Percentiles rank a stretch among this genome's conserved stretches.
phyloP scores from a whole-genome alignment of 2,888 invertebrate genomes.

The Theodoxus fluviatilis region DNA sequence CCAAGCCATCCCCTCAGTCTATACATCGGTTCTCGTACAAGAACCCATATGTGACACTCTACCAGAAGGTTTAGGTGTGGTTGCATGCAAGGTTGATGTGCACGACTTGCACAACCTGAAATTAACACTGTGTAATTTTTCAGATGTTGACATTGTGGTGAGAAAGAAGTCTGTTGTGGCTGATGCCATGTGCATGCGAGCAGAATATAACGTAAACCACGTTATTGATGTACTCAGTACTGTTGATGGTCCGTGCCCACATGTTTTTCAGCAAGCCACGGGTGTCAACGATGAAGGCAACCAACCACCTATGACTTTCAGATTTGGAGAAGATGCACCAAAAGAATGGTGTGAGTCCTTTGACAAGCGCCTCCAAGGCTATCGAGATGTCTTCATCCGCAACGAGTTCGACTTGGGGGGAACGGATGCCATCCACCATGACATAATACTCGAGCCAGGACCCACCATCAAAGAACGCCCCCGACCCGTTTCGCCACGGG shows the following conservation, averaged over 20 bases:
- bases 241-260: too few relatives aligned
- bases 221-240: not conserved
- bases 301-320: not conserved
- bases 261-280: too few relatives aligned
- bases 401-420: slow-evolving; percentile 21
- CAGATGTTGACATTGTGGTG: not conserved
- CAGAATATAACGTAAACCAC: not conserved
- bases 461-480: slow-evolving; percentile 2
- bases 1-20: not conserved
- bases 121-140: not conserved
- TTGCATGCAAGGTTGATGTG: not conserved
- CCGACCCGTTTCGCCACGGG: not conserved
- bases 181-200: not conserved
- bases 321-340: not conserved
- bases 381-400: slow-evolving; percentile 18
- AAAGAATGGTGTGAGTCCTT: not conserved
- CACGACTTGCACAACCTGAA: not conserved
- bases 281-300: too few relatives aligned
- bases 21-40: not conserved
- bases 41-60: not conserved
- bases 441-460: slow-evolving; percentile 10
- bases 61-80: not conserved
- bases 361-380: not conserved
- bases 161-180: not conserved
- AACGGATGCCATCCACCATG: not conserved